Conservation (phyloP, 2,888 invertebrate species). For the Xestia sexstrigata region DNA sequence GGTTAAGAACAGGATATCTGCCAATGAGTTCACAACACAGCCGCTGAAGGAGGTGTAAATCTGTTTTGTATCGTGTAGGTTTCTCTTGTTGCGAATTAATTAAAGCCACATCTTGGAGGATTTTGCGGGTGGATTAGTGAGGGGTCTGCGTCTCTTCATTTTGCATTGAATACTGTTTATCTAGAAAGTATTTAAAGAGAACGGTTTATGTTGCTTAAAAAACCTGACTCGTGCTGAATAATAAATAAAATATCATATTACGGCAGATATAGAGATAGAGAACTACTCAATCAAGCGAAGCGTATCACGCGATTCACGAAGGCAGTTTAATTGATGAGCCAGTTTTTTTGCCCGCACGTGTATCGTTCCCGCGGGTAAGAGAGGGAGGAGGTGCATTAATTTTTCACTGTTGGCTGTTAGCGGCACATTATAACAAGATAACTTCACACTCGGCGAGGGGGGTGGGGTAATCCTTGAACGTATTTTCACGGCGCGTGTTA, state of each 20-base stretch:
- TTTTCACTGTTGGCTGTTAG: conserved; percentile 72
- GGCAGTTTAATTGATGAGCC: conserved; percentile 26
- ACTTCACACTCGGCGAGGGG: conserved; percentile 80
- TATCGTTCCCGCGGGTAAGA: conserved; percentile 56
- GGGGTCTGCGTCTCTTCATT: background rate
- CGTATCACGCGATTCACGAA: conserved; percentile 15
- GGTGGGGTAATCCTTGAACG: conserved; percentile 85
- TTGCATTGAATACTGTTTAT: background rate
- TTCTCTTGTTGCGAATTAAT: conserved; percentile 68
- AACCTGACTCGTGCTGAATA: background rate
- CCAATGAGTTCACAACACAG: conserved; percentile 68
- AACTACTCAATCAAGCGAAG: conserved; percentile 23
- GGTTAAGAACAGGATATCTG: conserved; percentile 70
- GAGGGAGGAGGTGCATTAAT: conserved; percentile 69
- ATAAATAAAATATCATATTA: background rate
- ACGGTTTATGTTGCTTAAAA: background rate
- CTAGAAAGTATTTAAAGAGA: background rate
- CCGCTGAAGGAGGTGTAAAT: conserved; percentile 69
- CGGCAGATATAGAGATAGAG: too few relatives aligned
- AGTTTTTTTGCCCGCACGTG: conserved; percentile 58
- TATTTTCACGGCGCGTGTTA: conserved; percentile 87
- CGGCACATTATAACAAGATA: conserved; percentile 82
- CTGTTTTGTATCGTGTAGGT: conserved; percentile 61
- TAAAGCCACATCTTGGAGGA: conserved; percentile 59
- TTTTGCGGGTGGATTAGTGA: conserved; percentile 29